Evolutionary conservation across 2,888 invertebrate genomes (phyloP).

Genomic region (Melipona beecheii): DNA sequence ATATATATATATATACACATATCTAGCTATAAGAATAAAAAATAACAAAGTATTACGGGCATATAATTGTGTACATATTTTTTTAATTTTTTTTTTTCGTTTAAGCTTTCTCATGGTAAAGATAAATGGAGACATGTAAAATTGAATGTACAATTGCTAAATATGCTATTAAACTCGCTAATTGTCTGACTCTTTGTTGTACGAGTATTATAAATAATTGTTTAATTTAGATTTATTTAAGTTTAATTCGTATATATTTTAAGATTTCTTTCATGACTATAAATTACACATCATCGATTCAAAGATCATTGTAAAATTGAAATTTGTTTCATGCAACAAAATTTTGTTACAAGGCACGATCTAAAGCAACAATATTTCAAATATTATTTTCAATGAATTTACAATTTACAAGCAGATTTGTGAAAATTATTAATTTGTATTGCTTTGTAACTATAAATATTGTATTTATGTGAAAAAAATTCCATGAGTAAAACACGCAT

Average conservation of each 20-base stretch:
- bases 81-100: slow-evolving; percentile 26
- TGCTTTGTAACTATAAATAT: background rate
- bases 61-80: slow-evolving; percentile 59
- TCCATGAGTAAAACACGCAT: background rate
- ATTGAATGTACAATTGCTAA: slow-evolving; percentile 34
- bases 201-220: slow-evolving; percentile 26
- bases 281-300: slow-evolving; percentile 26
- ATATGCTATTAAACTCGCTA: slow-evolving; percentile 33
- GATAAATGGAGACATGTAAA: slow-evolving; percentile 24
- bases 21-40: slow-evolving; percentile 46
- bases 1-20: slow-evolving; percentile 14
- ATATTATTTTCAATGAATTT: background rate
- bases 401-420: background rate
- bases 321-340: slow-evolving; percentile 51
- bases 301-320: slow-evolving; percentile 48
- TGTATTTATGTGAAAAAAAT: background rate
- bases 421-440: background rate
- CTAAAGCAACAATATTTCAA: background rate
- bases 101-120: slow-evolving; percentile 46
- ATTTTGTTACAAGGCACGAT: slow-evolving; percentile 27
- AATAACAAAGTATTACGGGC: slow-evolving; percentile 62
- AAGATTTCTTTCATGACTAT: slow-evolving; percentile 29
- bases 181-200: slow-evolving; percentile 31
- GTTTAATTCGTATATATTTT: slow-evolving; percentile 18
- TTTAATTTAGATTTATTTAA: slow-evolving; percentile 30